Percentiles rank a stretch among this genome's conserved stretches.
Evolutionary conservation across 2,888 invertebrate genomes (phyloP).

Genomic region (Smittia sp.): DNA sequence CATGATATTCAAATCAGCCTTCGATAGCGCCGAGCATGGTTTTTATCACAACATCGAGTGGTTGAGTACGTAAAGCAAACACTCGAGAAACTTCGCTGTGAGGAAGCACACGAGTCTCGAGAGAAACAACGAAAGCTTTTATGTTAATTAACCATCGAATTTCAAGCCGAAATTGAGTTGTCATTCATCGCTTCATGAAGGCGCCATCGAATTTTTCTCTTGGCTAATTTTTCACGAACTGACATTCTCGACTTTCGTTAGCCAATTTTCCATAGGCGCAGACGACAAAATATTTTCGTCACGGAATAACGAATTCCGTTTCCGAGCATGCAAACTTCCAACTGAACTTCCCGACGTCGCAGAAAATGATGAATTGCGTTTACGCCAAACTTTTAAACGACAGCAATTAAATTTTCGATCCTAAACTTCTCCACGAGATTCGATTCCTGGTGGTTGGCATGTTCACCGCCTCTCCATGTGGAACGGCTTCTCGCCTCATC

Average conservation of each 20-base stretch:
- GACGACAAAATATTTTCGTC: neutral
- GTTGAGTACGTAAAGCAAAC: neutral
- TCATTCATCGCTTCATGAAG: neutral
- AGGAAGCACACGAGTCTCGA: neutral
- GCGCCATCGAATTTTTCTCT: neutral
- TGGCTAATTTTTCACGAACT: neutral
- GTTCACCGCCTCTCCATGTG: neutral
- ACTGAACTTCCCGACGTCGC: neutral
- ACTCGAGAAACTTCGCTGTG: neutral
- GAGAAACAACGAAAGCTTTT: conserved; percentile 3
- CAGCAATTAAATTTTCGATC: conserved; percentile 16
- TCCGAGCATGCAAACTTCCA: neutral
- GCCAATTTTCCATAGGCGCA: neutral
- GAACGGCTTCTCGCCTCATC: conserved; percentile 31
- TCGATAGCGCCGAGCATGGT: neutral
- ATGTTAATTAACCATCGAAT: conserved; percentile 16
- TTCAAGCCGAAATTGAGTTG: neutral
- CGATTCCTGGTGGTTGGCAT: neutral
- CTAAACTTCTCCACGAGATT: neutral
- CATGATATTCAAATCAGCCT: conserved; percentile 21
- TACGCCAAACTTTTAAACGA: neutral
- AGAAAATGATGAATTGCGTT: conserved; percentile 28
- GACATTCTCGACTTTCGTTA: neutral
- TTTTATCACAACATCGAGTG: neutral
- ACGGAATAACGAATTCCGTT: neutral